Percentiles rank a stretch among this genome's conserved stretches.
Evolutionary conservation across 2,888 invertebrate genomes (phyloP).

Genomic region (Drosophila recens): DNA sequence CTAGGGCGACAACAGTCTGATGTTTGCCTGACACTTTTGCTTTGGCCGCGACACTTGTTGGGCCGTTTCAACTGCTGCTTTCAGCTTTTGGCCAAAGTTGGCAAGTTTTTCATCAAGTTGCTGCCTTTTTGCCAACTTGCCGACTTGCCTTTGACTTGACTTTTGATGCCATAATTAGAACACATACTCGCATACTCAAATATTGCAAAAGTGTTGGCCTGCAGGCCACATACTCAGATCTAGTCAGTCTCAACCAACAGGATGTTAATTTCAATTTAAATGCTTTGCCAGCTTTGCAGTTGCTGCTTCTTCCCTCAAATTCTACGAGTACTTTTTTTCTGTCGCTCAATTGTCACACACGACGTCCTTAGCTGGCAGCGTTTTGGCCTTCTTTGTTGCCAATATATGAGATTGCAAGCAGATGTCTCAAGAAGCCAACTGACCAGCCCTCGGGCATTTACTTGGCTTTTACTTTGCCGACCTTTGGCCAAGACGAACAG

Average conservation of each 20-base stretch:
- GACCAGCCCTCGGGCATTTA: slow-evolving; percentile 38
- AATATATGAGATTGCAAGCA: slow-evolving; percentile 32
- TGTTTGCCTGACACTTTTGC: slow-evolving; percentile 79
- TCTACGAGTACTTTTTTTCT: slow-evolving; percentile 2
- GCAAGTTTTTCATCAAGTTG: slow-evolving; percentile 59
- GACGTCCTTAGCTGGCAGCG: slow-evolving; percentile 66
- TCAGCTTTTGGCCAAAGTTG: slow-evolving; percentile 35
- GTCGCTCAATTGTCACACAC: slow-evolving; percentile 57
- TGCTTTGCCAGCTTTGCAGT: slow-evolving; percentile 55
- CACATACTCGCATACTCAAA: slow-evolving; percentile 36
- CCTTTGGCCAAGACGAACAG: slow-evolving; percentile 44
- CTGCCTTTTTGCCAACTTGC: slow-evolving; percentile 22
- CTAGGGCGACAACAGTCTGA: slow-evolving; percentile 59
- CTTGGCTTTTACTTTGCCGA: slow-evolving; percentile 38
- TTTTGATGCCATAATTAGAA: slow-evolving; percentile 70
- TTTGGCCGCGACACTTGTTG: slow-evolving; percentile 71
- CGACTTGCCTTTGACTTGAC: slow-evolving; percentile 33
- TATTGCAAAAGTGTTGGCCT: slow-evolving; percentile 50
- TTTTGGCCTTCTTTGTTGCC: slow-evolving; percentile 45
- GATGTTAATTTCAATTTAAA: slow-evolving; percentile 79
- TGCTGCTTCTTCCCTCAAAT: slow-evolving; percentile 19
- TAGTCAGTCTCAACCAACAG: slow-evolving; percentile 49
- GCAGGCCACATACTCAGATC: slow-evolving; percentile 43
- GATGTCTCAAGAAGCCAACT: slow-evolving; percentile 51
- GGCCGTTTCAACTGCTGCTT: slow-evolving; percentile 11